Percentiles rank a stretch among this genome's conserved stretches.
Evolutionary conservation across 2,888 invertebrate species (phyloP).

Genomic region (Drosophila robusta): DNA sequence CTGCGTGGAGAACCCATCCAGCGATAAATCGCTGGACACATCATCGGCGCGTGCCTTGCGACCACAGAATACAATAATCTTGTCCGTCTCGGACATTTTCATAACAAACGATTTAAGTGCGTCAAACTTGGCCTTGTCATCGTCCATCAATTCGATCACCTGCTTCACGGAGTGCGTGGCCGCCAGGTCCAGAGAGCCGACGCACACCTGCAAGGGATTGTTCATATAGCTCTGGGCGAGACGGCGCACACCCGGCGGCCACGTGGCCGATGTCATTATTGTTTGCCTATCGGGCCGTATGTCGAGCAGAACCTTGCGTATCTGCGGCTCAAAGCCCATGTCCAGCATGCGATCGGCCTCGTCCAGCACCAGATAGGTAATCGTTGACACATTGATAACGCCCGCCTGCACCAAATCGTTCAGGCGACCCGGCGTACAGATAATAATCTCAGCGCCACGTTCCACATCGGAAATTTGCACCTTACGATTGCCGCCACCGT

Average conservation of each 20-base stretch:
- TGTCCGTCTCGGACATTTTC: constrained; percentile 90
- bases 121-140: constrained; percentile 88
- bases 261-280: constrained; percentile 98
- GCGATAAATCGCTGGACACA: constrained; percentile 91
- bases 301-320: constrained; percentile 92
- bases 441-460: constrained; percentile 96
- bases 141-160: constrained; percentile 90
- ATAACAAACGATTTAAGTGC: constrained; percentile 89
- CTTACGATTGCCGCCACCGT: constrained; percentile 94
- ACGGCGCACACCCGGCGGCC: constrained; percentile 95
- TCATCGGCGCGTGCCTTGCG: constrained; percentile 94
- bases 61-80: constrained; percentile 96
- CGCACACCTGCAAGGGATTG: constrained; percentile 95
- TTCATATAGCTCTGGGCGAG: constrained; percentile 95
- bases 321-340: constrained; percentile 95
- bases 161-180: constrained; percentile 96
- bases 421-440: constrained; percentile 97
- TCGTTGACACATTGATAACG: constrained; percentile 90
- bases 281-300: constrained; percentile 96
- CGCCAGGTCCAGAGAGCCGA: constrained; percentile 94
- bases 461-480: constrained; percentile 91
- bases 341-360: constrained; percentile 96
- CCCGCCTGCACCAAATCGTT: constrained; percentile 93
- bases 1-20: constrained; percentile 90
- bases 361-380: constrained; percentile 96